phyloP scores from a whole-genome alignment of 2,888 invertebrate species.

The Ormyrus pomaceus region DNA sequence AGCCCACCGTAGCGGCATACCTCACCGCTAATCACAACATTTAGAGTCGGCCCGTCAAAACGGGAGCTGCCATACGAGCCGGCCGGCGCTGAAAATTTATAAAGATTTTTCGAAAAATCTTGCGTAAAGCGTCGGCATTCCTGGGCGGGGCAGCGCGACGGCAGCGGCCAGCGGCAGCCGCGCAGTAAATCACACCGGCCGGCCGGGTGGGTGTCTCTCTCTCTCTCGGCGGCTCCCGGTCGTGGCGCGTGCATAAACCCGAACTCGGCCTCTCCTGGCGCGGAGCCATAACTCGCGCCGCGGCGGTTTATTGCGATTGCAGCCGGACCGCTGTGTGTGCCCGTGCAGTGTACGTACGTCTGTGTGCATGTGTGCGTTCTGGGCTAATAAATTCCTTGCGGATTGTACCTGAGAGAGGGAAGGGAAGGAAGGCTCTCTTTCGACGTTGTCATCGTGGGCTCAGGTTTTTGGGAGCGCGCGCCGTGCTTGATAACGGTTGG shows the following conservation, averaged over 20 bases:
- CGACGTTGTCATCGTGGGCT: constrained; percentile 65
- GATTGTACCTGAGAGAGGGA: constrained; percentile 3
- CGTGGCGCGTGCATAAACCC: constrained; percentile 63
- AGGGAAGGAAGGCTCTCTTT: constrained; percentile 37
- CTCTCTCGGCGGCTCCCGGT: constrained; percentile 47
- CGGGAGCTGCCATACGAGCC: constrained; percentile 21
- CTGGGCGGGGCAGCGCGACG: constrained; percentile 71
- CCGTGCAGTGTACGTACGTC: too few species aligned
- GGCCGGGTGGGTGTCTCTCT: constrained; percentile 48
- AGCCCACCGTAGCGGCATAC: too few species aligned
- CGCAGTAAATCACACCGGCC: constrained; percentile 60
- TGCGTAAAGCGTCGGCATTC: constrained; percentile 72
- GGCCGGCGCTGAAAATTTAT: constrained; percentile 35
- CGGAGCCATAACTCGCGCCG: constrained; percentile 64
- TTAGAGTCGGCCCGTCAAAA: constrained; percentile 4
- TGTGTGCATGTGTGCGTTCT: constrained; percentile 50
- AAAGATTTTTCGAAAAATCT: constrained; percentile 67
- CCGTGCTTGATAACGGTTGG: too few species aligned
- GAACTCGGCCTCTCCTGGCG: constrained; percentile 24
- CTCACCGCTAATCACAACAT: too few species aligned
- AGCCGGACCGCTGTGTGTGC: constrained; percentile 48
- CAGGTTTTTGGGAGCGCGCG: too few species aligned
- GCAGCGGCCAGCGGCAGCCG: constrained; percentile 58
- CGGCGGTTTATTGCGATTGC: constrained; percentile 73
- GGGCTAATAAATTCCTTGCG: constrained; percentile 71